Conservation (phyloP, 2,888 invertebrate species). For the Cephus pulcher region DNA sequence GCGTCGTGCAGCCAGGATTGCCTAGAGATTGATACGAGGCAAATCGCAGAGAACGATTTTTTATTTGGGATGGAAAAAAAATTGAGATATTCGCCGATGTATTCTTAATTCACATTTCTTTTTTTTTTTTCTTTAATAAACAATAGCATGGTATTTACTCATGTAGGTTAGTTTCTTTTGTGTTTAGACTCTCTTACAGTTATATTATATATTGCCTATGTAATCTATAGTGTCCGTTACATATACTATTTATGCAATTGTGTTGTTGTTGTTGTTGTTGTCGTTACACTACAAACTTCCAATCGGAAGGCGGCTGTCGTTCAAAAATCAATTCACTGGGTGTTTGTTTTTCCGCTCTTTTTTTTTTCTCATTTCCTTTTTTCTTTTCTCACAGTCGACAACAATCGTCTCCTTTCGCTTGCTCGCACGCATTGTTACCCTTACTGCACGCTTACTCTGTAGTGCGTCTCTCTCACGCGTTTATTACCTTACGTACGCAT, state of each 20-base stretch:
- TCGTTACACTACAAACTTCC: neutral
- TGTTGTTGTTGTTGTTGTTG: constrained; percentile 32
- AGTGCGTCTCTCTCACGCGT: neutral
- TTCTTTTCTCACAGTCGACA: constrained; percentile 25
- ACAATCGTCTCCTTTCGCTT: constrained; percentile 20
- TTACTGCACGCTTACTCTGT: neutral
- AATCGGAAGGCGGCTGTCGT: neutral
- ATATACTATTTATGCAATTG: constrained; percentile 29
- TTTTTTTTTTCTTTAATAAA: constrained; percentile 55
- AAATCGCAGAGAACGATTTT: neutral
- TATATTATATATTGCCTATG: constrained; percentile 46
- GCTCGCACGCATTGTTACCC: constrained; percentile 6
- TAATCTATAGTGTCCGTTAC: constrained; percentile 30
- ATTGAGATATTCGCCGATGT: neutral
- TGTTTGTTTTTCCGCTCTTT: constrained; percentile 28
- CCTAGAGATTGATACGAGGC: neutral
- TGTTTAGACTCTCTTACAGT: constrained; percentile 60
- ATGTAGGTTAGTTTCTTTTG: constrained; percentile 53
- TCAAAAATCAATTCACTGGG: constrained; percentile 50
- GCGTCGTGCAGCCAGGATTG: neutral
- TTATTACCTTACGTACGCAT: neutral
- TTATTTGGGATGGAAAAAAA: neutral
- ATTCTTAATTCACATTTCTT: constrained; percentile 35
- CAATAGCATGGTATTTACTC: constrained; percentile 57
- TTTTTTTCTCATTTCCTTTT: constrained; percentile 25